Evolutionary conservation across 2,113 vertebrate species (phyloP).

Genomic region (Myanophis thanlyinensis): DNA sequence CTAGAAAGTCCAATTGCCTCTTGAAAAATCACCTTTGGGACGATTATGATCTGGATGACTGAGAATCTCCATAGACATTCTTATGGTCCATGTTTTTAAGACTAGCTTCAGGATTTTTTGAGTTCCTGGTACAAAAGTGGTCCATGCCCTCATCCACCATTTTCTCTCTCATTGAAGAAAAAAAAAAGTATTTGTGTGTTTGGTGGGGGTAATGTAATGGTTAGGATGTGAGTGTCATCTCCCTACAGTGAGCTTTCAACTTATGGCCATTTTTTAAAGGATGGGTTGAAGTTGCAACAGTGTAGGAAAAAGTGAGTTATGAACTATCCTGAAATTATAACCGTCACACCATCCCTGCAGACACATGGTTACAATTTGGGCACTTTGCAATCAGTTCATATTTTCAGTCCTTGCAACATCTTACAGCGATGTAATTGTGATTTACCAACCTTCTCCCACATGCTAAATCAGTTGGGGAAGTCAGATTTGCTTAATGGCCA

Average conservation of each 20-base stretch:
- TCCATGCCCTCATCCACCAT: neutral
- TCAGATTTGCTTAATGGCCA: neutral
- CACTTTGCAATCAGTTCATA: neutral
- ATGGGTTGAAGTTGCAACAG: neutral
- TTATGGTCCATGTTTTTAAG: neutral
- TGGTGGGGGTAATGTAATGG: neutral
- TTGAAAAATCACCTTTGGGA: too few relatives aligned
- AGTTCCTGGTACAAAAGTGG: neutral
- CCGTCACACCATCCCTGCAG: neutral
- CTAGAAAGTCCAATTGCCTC: too few relatives aligned
- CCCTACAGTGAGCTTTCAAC: neutral
- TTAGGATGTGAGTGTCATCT: neutral
- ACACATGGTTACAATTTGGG: neutral
- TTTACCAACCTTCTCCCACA: neutral
- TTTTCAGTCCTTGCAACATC: neutral
- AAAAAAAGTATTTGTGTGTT: neutral
- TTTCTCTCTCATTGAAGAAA: neutral
- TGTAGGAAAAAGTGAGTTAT: neutral
- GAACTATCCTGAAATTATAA: neutral
- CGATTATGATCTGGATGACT: too few relatives aligned
- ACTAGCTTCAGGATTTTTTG: neutral
- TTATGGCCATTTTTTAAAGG: neutral
- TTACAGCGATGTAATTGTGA: neutral
- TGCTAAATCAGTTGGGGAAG: neutral
- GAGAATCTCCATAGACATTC: neutral